Conservation (phyloP, 2,888 invertebrate species). For the Coleophora deauratella region DNA sequence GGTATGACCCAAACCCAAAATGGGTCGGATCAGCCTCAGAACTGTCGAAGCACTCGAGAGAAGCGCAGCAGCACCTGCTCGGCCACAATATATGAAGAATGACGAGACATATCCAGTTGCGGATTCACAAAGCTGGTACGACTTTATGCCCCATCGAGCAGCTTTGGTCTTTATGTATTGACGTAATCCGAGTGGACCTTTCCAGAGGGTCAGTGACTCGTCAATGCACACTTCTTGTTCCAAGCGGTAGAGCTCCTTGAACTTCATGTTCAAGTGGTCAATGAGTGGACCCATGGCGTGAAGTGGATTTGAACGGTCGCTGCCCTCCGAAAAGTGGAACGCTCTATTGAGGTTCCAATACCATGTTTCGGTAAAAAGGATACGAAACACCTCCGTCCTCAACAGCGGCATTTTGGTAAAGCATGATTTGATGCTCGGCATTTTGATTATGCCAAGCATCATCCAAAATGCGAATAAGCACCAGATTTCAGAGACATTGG, state of each 20-base stretch:
- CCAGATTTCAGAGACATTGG: slow-evolving; percentile 6
- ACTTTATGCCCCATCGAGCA: slow-evolving; percentile 17
- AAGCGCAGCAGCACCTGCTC: not conserved
- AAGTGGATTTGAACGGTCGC: not conserved
- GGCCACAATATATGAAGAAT: slow-evolving; percentile 6
- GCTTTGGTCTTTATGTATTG: slow-evolving; percentile 14
- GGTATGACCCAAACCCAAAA: not conserved
- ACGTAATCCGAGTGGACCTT: slow-evolving; percentile 8
- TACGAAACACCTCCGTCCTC: slow-evolving; percentile 7
- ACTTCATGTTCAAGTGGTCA: not conserved
- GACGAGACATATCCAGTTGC: slow-evolving; percentile 13
- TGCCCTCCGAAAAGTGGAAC: slow-evolving; percentile 5
- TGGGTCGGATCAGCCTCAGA: not conserved
- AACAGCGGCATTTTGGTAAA: slow-evolving; percentile 6
- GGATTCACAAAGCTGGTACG: slow-evolving; percentile 20
- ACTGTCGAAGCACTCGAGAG: not conserved
- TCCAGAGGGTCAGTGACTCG: slow-evolving; percentile 15
- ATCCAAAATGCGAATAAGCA: slow-evolving; percentile 9
- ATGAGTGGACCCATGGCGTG: not conserved
- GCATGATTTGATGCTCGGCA: slow-evolving; percentile 10
- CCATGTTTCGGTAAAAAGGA: slow-evolving; percentile 5
- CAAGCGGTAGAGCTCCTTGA: not conserved
- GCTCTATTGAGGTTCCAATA: slow-evolving; percentile 5
- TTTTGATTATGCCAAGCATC: too few species aligned
- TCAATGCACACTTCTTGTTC: slow-evolving; percentile 14